Conservation (phyloP, 2,113 vertebrate species). For the Nesoenas mayeri region DNA sequence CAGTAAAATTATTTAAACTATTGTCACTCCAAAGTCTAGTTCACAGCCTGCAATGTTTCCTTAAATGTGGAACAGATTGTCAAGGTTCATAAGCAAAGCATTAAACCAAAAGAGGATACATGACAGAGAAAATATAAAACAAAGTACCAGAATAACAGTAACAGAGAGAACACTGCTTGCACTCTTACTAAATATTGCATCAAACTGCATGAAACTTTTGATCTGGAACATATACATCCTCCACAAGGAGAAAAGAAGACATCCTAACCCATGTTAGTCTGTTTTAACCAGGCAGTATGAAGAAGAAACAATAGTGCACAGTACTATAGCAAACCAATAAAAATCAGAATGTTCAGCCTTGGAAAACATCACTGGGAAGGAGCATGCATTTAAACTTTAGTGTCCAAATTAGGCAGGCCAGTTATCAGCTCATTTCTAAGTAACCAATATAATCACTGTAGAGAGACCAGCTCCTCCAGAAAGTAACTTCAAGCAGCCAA, state of each 20-base stretch:
- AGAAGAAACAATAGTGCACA: neutral
- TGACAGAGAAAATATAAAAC: neutral
- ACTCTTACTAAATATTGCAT: neutral
- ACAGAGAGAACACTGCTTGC: neutral
- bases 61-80: neutral
- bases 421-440: neutral
- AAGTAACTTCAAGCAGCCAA: neutral
- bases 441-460: neutral
- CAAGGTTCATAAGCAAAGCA: neutral
- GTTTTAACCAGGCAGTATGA: neutral
- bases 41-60: neutral
- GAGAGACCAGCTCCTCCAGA: neutral
- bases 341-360: neutral
- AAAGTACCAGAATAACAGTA: neutral
- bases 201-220: neutral
- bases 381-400: neutral
- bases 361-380: neutral
- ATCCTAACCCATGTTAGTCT: neutral
- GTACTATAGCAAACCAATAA: neutral
- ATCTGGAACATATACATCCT: neutral
- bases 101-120: neutral
- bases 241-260: neutral
- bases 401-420: neutral
- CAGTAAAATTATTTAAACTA: neutral
- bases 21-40: neutral